Evolutionary conservation across 2,797 vertebrate genomes (phyloP).

Genomic region (Tarsius wallacei): DNA sequence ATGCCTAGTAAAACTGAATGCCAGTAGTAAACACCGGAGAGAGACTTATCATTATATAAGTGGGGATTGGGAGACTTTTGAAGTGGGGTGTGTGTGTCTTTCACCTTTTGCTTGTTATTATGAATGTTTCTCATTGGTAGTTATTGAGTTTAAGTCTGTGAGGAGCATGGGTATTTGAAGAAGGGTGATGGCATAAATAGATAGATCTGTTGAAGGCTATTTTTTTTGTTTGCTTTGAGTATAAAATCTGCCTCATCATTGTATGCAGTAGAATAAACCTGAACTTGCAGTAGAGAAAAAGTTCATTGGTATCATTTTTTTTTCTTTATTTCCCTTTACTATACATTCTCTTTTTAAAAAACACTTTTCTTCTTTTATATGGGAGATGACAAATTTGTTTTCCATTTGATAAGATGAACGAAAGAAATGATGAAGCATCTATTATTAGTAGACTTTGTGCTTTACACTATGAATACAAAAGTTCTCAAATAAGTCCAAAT

Average conservation of each 20-base stretch:
- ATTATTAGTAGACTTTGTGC: not conserved
- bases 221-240: not conserved
- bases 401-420: not conserved
- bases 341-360: not conserved
- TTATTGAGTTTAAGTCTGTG: not conserved
- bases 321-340: not conserved
- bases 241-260: not conserved
- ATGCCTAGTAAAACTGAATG: not conserved
- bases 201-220: not conserved
- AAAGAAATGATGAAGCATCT: not conserved
- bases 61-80: accelerated
- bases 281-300: not conserved
- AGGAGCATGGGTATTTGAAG: not conserved
- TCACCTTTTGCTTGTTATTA: not conserved
- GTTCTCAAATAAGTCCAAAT: not conserved
- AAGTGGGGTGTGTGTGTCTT: accelerated
- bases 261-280: not conserved
- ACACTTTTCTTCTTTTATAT: not conserved
- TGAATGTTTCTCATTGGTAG: not conserved
- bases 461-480: not conserved
- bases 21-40: not conserved
- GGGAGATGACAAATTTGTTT: not conserved
- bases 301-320: not conserved
- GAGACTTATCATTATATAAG: not conserved
- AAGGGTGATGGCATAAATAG: not conserved